Conservation (phyloP, 2,113 vertebrate species). For the Tringa solitaria region DNA sequence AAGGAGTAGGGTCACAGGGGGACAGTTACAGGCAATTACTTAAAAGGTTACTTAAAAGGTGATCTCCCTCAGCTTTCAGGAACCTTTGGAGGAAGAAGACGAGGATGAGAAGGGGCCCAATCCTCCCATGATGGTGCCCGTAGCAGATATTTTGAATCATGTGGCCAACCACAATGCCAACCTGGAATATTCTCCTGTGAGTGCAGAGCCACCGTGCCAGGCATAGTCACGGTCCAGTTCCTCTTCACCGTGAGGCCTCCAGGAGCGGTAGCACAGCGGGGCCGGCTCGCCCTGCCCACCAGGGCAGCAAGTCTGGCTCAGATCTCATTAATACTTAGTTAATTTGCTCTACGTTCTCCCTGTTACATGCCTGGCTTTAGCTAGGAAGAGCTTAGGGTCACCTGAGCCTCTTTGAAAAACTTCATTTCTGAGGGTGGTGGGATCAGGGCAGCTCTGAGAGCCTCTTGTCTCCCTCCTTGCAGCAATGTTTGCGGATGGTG, state of each 20-base stretch:
- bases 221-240: rapidly evolving
- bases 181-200: constrained; percentile 88
- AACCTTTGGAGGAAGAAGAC: constrained; percentile 84
- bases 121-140: constrained; percentile 94
- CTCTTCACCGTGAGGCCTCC: rapidly evolving
- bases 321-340: rapidly evolving
- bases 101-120: constrained; percentile 80
- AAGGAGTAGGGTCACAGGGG: background rate
- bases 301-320: too few relatives aligned
- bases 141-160: constrained; percentile 94
- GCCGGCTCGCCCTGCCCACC: too few relatives aligned
- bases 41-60: too few relatives aligned
- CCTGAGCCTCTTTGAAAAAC: background rate
- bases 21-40: rapidly evolving
- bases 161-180: constrained; percentile 89
- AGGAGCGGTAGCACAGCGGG: background rate
- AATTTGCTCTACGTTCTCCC: rapidly evolving
- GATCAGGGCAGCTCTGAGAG: background rate
- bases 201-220: background rate
- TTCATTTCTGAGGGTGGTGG: rapidly evolving
- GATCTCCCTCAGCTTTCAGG: constrained; percentile 85
- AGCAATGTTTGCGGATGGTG: constrained; percentile 90
- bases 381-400: background rate
- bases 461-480: background rate
- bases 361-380: background rate